Percentiles rank a stretch among this genome's conserved stretches.
Conservation (phyloP, 2,797 vertebrate genomes). For the Phataginus tetradactyla region DNA sequence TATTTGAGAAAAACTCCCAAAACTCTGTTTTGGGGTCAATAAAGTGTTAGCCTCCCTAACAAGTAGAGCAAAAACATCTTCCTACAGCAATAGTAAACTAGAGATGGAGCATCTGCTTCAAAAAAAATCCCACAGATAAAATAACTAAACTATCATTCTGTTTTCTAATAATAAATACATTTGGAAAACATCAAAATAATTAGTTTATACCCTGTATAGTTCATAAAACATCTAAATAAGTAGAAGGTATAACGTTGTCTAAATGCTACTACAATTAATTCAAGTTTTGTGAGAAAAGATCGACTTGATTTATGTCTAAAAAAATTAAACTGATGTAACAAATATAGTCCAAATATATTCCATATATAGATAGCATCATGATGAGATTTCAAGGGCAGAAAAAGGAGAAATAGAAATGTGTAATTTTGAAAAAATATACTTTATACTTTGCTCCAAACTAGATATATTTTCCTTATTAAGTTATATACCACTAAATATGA, state of each 20-base stretch:
- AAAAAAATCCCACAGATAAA: neutral
- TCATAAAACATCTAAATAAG: constrained; percentile 7
- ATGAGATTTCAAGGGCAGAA: no score
- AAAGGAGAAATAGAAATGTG: no score
- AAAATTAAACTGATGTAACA: no score
- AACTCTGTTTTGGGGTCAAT: neutral
- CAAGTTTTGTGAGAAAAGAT: neutral
- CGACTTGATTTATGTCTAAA: neutral
- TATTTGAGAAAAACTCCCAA: neutral
- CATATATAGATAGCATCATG: no score
- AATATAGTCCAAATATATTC: no score
- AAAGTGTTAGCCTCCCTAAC: neutral
- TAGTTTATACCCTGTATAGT: neutral
- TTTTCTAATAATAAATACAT: constrained; percentile 3
- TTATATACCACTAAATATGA: no score
- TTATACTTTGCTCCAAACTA: no score
- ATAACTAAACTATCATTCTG: constrained; percentile 1
- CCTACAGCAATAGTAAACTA: neutral
- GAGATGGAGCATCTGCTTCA: neutral
- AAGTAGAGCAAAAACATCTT: constrained; percentile 10
- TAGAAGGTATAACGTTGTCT: neutral
- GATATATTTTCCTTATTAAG: no score
- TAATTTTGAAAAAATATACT: no score
- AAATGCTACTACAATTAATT: neutral
- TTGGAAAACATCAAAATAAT: constrained; percentile 15